A percentile compares a stretch with the other conserved stretches of the same genome.
Evolutionary conservation across 2,797 vertebrate genomes (phyloP).

Genomic region (Pangasius krempfi): DNA sequence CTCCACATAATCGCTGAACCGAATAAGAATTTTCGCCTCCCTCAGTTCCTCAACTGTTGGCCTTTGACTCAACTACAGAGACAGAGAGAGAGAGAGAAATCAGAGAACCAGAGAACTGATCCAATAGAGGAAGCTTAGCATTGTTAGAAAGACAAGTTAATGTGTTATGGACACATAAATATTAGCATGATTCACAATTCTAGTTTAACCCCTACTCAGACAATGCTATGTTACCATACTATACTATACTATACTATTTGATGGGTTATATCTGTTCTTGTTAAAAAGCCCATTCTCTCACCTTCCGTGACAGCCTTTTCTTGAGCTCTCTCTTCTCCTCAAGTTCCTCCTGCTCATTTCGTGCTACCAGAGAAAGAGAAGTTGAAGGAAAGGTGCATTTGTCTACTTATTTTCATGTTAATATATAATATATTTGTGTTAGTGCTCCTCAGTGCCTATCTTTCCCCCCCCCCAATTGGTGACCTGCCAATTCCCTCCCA

Average conservation of each 20-base stretch:
- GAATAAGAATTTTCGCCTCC: slow-evolving; percentile 96
- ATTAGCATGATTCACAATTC: background rate
- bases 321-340: slow-evolving; percentile 98
- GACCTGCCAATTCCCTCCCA: background rate
- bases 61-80: slow-evolving; percentile 88
- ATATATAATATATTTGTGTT: background rate
- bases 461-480: background rate
- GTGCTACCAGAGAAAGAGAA: slow-evolving; percentile 73
- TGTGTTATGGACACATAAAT: background rate
- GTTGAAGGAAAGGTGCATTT: background rate
- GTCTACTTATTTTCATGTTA: background rate
- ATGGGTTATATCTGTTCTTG: background rate
- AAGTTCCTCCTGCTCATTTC: slow-evolving; percentile 94
- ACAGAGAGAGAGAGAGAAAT: background rate
- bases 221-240: slow-evolving; percentile 24
- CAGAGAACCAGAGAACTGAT: background rate
- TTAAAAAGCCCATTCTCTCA: slow-evolving; percentile 64
- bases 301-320: slow-evolving; percentile 92
- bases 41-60: slow-evolving; percentile 95
- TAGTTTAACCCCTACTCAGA: background rate
- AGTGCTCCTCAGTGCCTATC: background rate
- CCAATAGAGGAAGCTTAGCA: background rate
- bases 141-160: background rate
- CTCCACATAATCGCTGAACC: slow-evolving; percentile 97
- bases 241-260: background rate